Percentiles rank a stretch among this genome's conserved stretches.
Evolutionary conservation across 2,797 vertebrate genomes (phyloP).

Genomic region (Glossophaga mutica): DNA sequence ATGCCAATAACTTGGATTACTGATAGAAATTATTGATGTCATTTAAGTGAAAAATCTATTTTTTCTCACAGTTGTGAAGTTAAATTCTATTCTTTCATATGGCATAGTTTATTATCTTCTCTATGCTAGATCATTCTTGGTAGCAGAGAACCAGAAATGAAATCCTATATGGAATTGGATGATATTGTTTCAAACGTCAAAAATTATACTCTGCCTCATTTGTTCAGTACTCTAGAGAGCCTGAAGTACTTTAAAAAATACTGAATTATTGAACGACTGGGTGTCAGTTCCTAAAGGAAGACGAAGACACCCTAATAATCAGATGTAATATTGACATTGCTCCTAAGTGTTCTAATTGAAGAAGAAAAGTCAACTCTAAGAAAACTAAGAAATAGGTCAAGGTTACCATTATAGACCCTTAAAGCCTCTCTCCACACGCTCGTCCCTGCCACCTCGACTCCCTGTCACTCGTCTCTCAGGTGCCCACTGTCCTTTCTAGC

Average conservation of each 20-base stretch:
- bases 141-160: not conserved
- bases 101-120: not conserved
- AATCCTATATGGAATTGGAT: not conserved
- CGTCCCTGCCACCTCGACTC: too few relatives aligned
- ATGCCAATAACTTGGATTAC: not conserved
- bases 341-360: not conserved
- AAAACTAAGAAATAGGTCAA: not conserved
- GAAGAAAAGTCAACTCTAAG: not conserved
- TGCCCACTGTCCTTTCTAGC: not conserved
- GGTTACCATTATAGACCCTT: not conserved
- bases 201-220: not conserved
- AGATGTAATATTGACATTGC: not conserved
- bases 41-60: not conserved
- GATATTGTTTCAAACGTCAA: not conserved
- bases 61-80: not conserved
- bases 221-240: not conserved
- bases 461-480: not conserved
- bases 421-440: not conserved
- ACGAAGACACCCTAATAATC: not conserved
- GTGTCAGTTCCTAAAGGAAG: not conserved
- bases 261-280: not conserved
- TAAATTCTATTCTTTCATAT: not conserved
- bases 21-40: slow-evolving; percentile 13
- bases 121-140: not conserved
- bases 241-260: not conserved